Percentiles rank a stretch among this genome's conserved stretches.
Conservation (phyloP, 2,113 vertebrate genomes). For the Phycodurus eques region DNA sequence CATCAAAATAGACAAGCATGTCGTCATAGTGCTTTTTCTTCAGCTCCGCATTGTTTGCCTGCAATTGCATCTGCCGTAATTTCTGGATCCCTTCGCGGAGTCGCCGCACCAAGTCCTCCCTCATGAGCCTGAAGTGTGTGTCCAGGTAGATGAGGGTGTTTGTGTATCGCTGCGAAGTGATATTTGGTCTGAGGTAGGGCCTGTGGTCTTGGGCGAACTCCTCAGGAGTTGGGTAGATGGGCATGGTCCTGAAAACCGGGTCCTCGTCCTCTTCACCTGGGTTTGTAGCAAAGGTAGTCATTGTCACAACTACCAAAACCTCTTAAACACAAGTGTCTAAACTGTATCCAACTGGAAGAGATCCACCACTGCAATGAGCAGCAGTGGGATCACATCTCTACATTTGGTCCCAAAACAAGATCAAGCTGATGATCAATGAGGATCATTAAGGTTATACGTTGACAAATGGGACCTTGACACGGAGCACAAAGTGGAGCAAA, state of each 20-base stretch:
- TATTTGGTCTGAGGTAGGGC: conserved; percentile 85
- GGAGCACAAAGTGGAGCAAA: too few species aligned
- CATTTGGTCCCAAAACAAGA: too few species aligned
- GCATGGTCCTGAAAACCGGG: conserved; percentile 75
- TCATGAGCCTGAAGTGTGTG: conserved; percentile 90
- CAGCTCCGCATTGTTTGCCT: conserved; percentile 51
- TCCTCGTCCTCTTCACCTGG: conserved; percentile 55
- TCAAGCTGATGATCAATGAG: too few species aligned
- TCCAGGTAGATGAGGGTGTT: conserved; percentile 84
- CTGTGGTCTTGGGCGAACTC: conserved; percentile 78
- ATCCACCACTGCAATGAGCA: too few species aligned
- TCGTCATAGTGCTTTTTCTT: conserved; percentile 82
- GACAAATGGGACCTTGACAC: too few species aligned
- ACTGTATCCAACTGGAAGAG: too few species aligned
- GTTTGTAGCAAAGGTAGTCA: not conserved
- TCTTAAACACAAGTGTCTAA: too few species aligned
- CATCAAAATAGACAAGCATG: conserved; percentile 83
- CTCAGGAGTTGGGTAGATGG: conserved; percentile 82
- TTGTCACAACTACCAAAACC: too few species aligned
- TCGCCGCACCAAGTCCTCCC: conserved; percentile 91
- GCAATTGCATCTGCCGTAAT: conserved; percentile 70
- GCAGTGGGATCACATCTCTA: too few species aligned
- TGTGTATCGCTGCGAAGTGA: conserved; percentile 76
- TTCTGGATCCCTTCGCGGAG: conserved; percentile 86
- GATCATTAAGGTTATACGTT: too few species aligned